These are phyloP conservation scores for Sus scrofa DNA, from an alignment of 2,113 vertebrate species.

Conservation along the genomic window T2T-Sscrofa CM000821.6:25758501-25759000, in stretches of 20 bases:
- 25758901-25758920: rapidly evolving
- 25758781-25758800: not conserved
- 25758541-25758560: not conserved
- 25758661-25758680: not conserved
- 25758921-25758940: rapidly evolving
- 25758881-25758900: not conserved
- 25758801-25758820: not conserved
- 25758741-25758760: too few species aligned
- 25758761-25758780: not conserved
- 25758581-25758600: not conserved
- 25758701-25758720: not conserved
- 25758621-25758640: not conserved
- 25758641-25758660: not conserved
- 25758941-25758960: not conserved
- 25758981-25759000: not conserved
- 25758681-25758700: not conserved
- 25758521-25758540: not conserved
- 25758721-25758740: not conserved
- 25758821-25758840: not conserved
- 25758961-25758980: not conserved
- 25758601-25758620: not conserved
- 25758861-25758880: not conserved
- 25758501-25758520: not conserved
- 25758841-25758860: not conserved
- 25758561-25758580: rapidly evolving